Base-by-base conservation (phyloP, 2,113 vertebrate species). In the Carollia perspicillata region DNA sequence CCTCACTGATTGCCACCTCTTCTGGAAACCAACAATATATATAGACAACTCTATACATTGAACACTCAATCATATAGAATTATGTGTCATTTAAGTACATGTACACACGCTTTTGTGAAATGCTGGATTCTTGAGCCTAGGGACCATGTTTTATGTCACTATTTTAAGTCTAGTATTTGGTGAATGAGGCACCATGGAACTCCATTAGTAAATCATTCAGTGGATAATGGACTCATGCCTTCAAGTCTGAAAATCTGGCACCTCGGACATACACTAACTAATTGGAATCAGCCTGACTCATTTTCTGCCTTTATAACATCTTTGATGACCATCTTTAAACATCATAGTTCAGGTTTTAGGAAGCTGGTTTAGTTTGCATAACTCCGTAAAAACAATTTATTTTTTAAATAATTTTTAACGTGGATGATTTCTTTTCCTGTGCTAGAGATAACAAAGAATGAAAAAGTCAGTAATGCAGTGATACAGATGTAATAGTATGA, bases 161-260 rank as follows among this genome's bases (percentile, higher is more conserved):
- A 75, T 75, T 90, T 95, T 71, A 81, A 42, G 28, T 74, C 28
- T 35, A 65, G 71, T 58, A 72, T 66, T 51, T 78, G 65, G 94
- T 47, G 65, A 93, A 75, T 23, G n/a, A 84, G 65, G 49, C 28
- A 23, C 49, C 63, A 42, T 3, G 60, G 51, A 90, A 96, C 81
- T n/a, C 80, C 79, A 95, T 91, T 92, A 92, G 89, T 80, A 80
- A 96, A 68, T 78, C 3, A 0, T 87, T 92, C 20, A 8, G 33
- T 63, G 33, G 55, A 35, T 75, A 92, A 93, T 69, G 80, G 75
- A 88, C 47, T 85, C 63, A 51, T 12, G 42, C 40, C 37, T 89
- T 83, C 3, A 9, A 44, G 63, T 35, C 60, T 79, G 6, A 92
- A 90, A 96, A 78, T 93, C 35, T 26, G 18, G 75, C 10, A 85